Evolutionary conservation across 2,113 vertebrate species (phyloP).

Genomic region (Grammomys dolichurus): DNA sequence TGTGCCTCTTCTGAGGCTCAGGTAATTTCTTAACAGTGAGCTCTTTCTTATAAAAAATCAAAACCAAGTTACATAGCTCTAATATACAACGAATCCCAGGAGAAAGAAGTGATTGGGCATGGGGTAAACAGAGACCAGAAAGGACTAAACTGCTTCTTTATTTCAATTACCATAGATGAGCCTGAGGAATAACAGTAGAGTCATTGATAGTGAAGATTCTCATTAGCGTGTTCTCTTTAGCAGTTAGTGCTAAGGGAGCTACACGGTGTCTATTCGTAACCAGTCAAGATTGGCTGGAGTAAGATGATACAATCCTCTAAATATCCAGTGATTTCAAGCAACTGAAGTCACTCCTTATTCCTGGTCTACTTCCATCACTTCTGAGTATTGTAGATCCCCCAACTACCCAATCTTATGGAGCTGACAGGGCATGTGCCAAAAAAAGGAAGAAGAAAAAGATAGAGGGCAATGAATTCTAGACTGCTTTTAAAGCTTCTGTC

Average conservation of each 20-base stretch:
- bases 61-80: neutral
- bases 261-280: neutral
- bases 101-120: neutral
- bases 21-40: neutral
- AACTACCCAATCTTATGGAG: neutral
- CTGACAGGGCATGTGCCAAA: neutral
- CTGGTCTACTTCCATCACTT: neutral
- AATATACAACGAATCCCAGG: neutral
- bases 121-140: neutral
- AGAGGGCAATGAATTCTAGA: neutral
- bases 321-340: neutral
- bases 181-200: neutral
- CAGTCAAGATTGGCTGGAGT: neutral
- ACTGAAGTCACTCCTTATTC: neutral
- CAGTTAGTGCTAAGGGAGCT: neutral
- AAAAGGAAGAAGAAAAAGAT: neutral
- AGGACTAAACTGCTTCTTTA: neutral
- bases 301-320: neutral
- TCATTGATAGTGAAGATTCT: neutral
- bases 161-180: neutral
- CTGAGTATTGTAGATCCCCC: neutral
- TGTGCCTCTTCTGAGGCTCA: neutral
- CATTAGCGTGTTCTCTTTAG: neutral
- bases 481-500: neutral
- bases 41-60: neutral